Base-by-base conservation (phyloP, 2,797 vertebrate genomes). In the Premnoplex brunnescens region DNA sequence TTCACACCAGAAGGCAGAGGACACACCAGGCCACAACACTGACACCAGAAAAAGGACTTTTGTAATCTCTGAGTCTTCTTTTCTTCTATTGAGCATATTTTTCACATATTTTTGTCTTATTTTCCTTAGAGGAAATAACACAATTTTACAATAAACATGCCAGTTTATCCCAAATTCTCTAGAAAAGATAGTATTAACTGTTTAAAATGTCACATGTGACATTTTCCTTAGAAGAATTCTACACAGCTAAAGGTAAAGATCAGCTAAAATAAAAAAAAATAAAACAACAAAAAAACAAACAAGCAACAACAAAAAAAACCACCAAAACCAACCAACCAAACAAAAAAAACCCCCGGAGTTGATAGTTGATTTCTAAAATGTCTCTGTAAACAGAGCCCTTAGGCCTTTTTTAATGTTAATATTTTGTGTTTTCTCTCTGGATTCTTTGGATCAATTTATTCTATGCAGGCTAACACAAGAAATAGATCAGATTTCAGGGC, bases 121-220 rank as follows among this genome's bases (percentile, higher is more conserved):
- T 91, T 88, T 88, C 26, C 54, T 63, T 32, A 46, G 60, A 72
- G 54, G 7, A 82, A 48, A 74, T 21, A 32, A 80, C 68, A 77
- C 34, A 0, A 39, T n/a, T 71, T 84, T 39, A 73, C n/a, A 84
- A 56, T 5, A 84, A 41, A 4, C 9, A 7, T 2, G 1, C 1
- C 1, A 0, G 9, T 78, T 85, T 81, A 58, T 58, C 16, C 23
- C 30, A 76, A 55, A 43, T 21, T 76, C 23, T 84, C 32, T 55
- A 49, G 52, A 73, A 89, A 73, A 23, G 9, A 7, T 41, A 72
- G 9, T 30, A 41, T 80, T 62, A 64, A 59, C 56, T 56, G 4
- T 55, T 86, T 24, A 52, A 82, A 82, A 9, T 68, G 41, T 72
- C 18, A 30, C 9, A 32, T 23, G 27, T 5, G 51, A 30, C 28